Conservation (phyloP, 2,888 invertebrate species). For the Campoplex nolae region DNA sequence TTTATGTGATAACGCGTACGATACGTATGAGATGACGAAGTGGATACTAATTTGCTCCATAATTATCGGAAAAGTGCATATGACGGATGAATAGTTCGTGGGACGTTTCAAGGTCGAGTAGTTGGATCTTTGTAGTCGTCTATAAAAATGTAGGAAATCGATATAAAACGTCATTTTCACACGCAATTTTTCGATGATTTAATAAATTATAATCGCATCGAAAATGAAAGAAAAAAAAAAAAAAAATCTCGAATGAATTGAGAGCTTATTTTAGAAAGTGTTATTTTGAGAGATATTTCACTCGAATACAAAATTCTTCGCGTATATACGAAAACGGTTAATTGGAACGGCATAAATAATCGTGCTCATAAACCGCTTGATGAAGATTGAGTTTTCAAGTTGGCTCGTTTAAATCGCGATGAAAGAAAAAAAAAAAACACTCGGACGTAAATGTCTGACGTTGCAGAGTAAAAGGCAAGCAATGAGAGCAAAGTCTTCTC, state of each 20-base stretch:
- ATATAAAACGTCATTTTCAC: background rate
- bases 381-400: slow-evolving; percentile 20
- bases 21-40: background rate
- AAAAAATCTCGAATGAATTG: background rate
- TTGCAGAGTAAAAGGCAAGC: slow-evolving; percentile 17
- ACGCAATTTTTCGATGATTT: background rate
- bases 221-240: background rate
- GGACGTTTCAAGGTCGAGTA: background rate
- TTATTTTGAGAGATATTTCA: background rate
- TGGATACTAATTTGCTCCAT: slow-evolving; percentile 18
- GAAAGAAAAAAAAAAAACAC: background rate
- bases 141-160: background rate
- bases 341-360: slow-evolving; percentile 37
- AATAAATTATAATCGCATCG: background rate
- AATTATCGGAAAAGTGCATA: background rate
- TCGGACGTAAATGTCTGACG: slow-evolving; percentile 36
- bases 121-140: background rate
- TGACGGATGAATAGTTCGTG: background rate
- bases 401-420: slow-evolving; percentile 6
- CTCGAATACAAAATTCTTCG: background rate
- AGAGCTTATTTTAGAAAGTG: background rate
- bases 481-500: background rate
- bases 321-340: slow-evolving; percentile 25
- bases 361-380: slow-evolving; percentile 23
- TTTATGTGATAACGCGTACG: no score